phyloP scores from a whole-genome alignment of 2,888 invertebrate species.

The Microctonus brassicae region DNA sequence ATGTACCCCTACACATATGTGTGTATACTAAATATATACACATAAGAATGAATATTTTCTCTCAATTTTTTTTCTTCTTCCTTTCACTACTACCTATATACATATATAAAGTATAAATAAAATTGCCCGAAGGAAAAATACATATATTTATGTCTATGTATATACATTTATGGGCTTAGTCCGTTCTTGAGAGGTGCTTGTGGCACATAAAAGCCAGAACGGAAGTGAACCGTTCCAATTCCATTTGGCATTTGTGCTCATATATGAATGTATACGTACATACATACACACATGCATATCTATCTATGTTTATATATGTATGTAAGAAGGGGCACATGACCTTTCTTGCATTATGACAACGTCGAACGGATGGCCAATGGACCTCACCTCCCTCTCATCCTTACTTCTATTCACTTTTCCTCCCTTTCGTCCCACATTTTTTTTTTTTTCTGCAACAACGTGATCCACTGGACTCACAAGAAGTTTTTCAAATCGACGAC shows the following conservation, averaged over 20 bases:
- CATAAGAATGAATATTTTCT: no score
- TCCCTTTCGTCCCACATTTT: neutral
- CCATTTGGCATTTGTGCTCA: conserved; percentile 16
- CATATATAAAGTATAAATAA: neutral
- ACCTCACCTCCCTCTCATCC: neutral
- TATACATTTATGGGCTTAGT: neutral
- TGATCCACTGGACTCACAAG: neutral
- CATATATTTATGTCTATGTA: neutral
- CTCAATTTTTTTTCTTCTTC: no score
- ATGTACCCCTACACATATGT: no score
- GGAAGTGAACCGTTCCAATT: conserved; percentile 17
- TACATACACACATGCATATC: neutral
- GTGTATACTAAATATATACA: no score
- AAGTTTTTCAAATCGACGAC: neutral
- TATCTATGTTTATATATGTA: neutral
- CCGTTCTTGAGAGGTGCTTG: neutral
- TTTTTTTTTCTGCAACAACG: neutral
- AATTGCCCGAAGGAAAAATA: neutral
- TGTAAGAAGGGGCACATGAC: neutral
- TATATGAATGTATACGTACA: neutral
- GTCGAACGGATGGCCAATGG: neutral
- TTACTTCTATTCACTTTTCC: neutral
- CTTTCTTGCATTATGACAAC: conserved; percentile 5
- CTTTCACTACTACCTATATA: neutral
- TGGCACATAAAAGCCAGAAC: conserved; percentile 2